These are phyloP conservation scores for Montifringilla adamsi DNA, from an alignment of 2,113 vertebrate species.

Conservation along the genomic window DNA sequence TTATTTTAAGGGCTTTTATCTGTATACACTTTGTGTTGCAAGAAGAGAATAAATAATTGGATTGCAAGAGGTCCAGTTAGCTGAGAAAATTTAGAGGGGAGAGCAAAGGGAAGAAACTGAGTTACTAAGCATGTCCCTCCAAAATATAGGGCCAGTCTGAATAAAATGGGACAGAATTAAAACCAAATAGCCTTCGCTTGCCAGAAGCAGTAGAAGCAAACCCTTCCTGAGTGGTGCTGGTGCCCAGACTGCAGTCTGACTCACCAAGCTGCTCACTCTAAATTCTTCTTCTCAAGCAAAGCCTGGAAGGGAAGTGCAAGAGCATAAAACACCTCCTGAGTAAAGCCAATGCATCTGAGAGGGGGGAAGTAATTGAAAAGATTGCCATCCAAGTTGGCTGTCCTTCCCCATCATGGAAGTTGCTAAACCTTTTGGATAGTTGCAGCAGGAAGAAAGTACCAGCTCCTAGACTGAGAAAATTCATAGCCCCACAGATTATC, in stretches of 20 bases:
- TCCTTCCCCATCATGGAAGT: not conserved
- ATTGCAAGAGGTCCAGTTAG: not conserved
- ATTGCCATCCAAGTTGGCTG: not conserved
- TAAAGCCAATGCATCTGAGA: not conserved
- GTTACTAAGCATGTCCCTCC: not conserved
- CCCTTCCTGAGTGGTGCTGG: not conserved
- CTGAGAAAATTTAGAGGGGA: not conserved
- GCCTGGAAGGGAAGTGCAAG: not conserved
- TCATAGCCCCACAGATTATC: not conserved
- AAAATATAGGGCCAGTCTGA: not conserved
- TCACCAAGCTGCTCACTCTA: not conserved
- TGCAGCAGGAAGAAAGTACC: not conserved
- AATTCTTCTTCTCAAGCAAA: not conserved
- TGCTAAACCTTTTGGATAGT: not conserved
- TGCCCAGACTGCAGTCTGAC: not conserved
- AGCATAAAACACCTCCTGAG: not conserved
- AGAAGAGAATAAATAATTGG: not conserved
- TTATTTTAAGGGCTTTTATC: constrained; percentile 5
- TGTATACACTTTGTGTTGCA: not conserved
- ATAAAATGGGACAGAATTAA: not conserved
- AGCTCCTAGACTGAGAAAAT: not conserved
- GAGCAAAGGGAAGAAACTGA: not conserved
- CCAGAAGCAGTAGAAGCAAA: not conserved
- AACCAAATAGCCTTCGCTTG: not conserved
- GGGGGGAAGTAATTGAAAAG: not conserved